Evolutionary conservation across 2,797 vertebrate species (phyloP).

Genomic region (Anomalospiza imberbis): DNA sequence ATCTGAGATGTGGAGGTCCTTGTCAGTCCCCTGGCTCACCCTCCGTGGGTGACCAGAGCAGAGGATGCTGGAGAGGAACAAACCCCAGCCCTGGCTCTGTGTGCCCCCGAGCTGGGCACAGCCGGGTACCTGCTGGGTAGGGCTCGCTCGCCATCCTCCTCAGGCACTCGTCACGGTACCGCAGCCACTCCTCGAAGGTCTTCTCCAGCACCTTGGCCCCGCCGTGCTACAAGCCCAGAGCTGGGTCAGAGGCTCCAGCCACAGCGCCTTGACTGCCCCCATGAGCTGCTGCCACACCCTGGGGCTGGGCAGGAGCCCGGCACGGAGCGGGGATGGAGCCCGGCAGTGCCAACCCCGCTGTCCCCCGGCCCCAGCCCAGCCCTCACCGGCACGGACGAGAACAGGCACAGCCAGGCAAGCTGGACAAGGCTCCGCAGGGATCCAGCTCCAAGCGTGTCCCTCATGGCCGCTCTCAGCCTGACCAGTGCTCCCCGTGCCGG

Average conservation of each 20-base stretch:
- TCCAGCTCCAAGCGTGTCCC: not conserved
- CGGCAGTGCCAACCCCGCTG: not conserved
- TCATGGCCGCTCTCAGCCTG: not conserved
- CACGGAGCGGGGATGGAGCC: fast-evolving
- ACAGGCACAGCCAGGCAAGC: slow-evolving; percentile 19
- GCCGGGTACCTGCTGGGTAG: slow-evolving; percentile 27
- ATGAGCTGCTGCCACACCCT: fast-evolving
- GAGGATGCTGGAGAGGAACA: not conserved
- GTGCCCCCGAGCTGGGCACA: not conserved
- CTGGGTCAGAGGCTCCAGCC: not conserved
- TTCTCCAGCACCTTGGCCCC: slow-evolving; percentile 65
- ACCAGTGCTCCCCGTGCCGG: not conserved
- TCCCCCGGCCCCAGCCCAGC: not conserved
- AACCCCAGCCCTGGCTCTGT: fast-evolving
- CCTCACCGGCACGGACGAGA: slow-evolving; percentile 40
- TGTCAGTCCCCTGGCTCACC: fast-evolving
- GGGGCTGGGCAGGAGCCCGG: not conserved
- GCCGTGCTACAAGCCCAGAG: not conserved
- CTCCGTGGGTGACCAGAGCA: fast-evolving
- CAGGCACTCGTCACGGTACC: slow-evolving; percentile 67
- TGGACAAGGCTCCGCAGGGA: not conserved
- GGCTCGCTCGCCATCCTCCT: slow-evolving; percentile 63
- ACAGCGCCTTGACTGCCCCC: fast-evolving
- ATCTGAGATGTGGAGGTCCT: not conserved
- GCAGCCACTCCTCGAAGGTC: slow-evolving; percentile 69